Base-by-base conservation (phyloP, 2,113 vertebrate genomes). In the Atherinomorus stipes region DNA sequence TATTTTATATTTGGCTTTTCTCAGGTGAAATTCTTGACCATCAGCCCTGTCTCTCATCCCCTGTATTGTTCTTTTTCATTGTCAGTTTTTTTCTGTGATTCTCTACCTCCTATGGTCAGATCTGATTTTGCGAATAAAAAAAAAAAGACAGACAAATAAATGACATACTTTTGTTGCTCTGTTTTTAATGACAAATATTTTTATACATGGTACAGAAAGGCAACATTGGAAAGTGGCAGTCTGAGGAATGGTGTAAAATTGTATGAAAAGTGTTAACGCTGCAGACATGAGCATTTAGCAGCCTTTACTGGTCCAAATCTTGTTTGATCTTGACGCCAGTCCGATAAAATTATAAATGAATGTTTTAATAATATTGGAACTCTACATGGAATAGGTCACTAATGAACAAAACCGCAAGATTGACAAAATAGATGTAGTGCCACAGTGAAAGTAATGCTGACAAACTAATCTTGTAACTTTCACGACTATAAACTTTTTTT, bases 41-140 rank as follows among this genome's bases (percentile, higher is more conserved):
- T 13, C 22, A 78, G 44, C 59, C 31, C 61, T 54, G 15, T 25
- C 11, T 28, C 42, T 64, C 25, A 8, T 28, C 7, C 49, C 21
- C 49, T 2, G 0, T 45, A 25, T 7, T 53, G 22, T n/a, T 16
- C n/a, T 21, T 57, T 74, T 74, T 71, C 23, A 68, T 34, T 64
- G 57, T 64, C 8, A 47, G 15, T 54, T 42, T 19, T 49, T 21
- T 28, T 22, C 22, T 71, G 23, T 71, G 18, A 38, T 31, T 70
- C 44, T 64, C 45, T 64, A 47, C 28, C 45, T 69, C 22, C 7
- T 2, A 15, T 19, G 9, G 1, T 74, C 49, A 60, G 19, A 26
- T 26, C 18, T 57, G 58, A n/a, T n/a, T 79, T 76, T 50, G 37
- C 45, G 52, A 58, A 84, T 81, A 73, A 81, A 88, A 81, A 56